Conservation (phyloP, 2,888 invertebrate genomes). For the Calameuta filiformis region DNA sequence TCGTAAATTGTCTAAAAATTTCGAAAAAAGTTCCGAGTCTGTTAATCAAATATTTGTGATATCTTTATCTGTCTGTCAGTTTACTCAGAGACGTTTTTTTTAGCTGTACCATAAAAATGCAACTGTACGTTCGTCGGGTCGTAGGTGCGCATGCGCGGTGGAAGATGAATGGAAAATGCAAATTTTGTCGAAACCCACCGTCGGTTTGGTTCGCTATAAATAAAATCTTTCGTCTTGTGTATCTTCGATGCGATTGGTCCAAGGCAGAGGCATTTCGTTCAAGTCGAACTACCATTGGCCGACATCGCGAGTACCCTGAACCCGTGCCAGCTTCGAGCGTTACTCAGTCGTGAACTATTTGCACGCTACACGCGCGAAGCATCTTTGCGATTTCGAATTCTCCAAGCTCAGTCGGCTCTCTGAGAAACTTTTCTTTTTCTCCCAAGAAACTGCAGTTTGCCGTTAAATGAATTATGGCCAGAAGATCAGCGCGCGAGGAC, state of each 20-base stretch:
- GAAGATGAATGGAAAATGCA: constrained; percentile 20
- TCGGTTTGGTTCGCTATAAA: constrained; percentile 15
- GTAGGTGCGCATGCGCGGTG: neutral
- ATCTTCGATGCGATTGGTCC: constrained; percentile 11
- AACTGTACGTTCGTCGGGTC: neutral
- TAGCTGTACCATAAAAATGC: neutral
- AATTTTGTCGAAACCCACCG: constrained; percentile 8
- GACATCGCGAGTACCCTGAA: constrained; percentile 16
- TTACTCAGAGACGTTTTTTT: neutral
- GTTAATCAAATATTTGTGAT: neutral
- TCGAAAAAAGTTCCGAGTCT: neutral
- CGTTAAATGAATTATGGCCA: neutral
- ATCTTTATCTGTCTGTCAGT: neutral
- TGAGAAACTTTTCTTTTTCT: neutral
- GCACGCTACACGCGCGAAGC: neutral
- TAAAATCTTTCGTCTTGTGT: constrained; percentile 10
- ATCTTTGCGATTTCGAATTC: neutral
- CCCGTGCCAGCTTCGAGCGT: constrained; percentile 11
- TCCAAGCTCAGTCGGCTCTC: neutral
- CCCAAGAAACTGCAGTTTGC: neutral
- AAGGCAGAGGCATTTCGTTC: constrained; percentile 3
- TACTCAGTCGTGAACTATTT: constrained; percentile 3
- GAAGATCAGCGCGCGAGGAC: neutral
- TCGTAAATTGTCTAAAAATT: neutral
- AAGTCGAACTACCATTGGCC: constrained; percentile 9